Evolutionary conservation across 2,113 vertebrate species (phyloP), one percentile per base, ranked within the genome.

Genomic region (Acinonyx jubatus): DNA sequence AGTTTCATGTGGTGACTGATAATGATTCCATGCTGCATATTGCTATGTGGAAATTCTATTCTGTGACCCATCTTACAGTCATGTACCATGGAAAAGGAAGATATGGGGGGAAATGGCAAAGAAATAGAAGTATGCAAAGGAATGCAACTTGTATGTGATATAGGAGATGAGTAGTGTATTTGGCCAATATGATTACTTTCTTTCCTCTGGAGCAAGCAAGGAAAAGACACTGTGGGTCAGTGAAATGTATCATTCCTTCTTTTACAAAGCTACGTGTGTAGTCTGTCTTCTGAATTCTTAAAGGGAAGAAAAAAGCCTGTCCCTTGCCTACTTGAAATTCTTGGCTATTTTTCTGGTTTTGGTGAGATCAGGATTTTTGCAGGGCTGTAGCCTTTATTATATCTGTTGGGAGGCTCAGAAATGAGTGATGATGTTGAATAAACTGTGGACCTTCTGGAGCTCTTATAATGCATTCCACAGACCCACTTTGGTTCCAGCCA

Each of bases 141-240:
- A 89, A 45, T 4, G 10, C 21, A 61, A 0, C 4, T 57, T 25
- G 1, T 1, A 2, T 5, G 6, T 50, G 31, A 63, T 27, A 57
- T 41, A 36, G 55, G 66, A 36, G 7, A 21, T 4, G 1, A 14
- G 9, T 36, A 10, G 2, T 27, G 0, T 15, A 1, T 11, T 0
- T 12, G 50, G 25, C 25, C 10, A 5, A 21, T 4, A 1, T 4
- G 18, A 4, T 21, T 27, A 5, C 7, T 50, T 23, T 31, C 19
- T 27, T 61, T n/a, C 4, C 31, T 55, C 10, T 6, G 31, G 33
- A 57, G 41, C 21, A 55, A 88, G 69, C 33, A 3, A 31, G 3
- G 36, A n/a, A 50, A 73, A 19, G 38, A 45, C 4, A 36, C 5
- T 45, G 13, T 1, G 41, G 85, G 66, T 57, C 45, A 78, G 36